phyloP scores from a whole-genome alignment of 1,140 invertebrate species.

The Ostrea edulis region DNA sequence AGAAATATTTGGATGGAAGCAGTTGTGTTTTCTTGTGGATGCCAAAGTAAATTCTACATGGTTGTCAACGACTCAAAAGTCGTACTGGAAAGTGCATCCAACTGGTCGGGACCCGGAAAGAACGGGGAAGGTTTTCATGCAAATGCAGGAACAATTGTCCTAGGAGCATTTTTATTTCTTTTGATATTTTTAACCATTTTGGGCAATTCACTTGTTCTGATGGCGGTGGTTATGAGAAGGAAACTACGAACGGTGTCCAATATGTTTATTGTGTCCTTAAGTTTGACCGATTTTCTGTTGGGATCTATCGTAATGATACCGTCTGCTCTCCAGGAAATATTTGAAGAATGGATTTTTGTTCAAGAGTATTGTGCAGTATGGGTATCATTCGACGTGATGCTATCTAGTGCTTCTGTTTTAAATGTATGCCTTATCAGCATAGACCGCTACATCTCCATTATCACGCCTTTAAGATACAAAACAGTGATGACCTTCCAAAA shows the following conservation, averaged over 20 bases:
- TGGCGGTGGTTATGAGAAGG: slow-evolving; percentile 92
- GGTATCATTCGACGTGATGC: slow-evolving; percentile 99
- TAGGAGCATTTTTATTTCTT: slow-evolving; percentile 60
- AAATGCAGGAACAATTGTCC: slow-evolving; percentile 46
- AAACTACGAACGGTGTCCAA: slow-evolving; percentile 96
- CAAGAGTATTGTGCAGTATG: slow-evolving; percentile 97
- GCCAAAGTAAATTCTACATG: neutral
- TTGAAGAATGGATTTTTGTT: slow-evolving; percentile 95
- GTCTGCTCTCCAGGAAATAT: slow-evolving; percentile 80
- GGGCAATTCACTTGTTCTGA: slow-evolving; percentile 91
- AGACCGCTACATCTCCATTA: slow-evolving; percentile 98
- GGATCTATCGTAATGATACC: slow-evolving; percentile 87
- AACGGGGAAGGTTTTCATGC: neutral
- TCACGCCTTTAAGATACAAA: slow-evolving; percentile 97
- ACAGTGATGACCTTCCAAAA: slow-evolving; percentile 92
- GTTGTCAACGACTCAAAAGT: neutral
- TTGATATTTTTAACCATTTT: slow-evolving; percentile 64
- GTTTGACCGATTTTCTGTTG: slow-evolving; percentile 96
- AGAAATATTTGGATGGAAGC: neutral
- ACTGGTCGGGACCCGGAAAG: neutral
- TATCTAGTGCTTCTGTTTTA: slow-evolving; percentile 97
- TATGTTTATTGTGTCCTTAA: slow-evolving; percentile 95
- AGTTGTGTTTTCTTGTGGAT: neutral
- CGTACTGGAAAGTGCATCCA: neutral
- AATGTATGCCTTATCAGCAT: slow-evolving; percentile 98